A percentile compares a stretch with the other conserved stretches of the same genome.
phyloP scores from a whole-genome alignment of 2,888 invertebrate species.

The Nomada lathburiana region DNA sequence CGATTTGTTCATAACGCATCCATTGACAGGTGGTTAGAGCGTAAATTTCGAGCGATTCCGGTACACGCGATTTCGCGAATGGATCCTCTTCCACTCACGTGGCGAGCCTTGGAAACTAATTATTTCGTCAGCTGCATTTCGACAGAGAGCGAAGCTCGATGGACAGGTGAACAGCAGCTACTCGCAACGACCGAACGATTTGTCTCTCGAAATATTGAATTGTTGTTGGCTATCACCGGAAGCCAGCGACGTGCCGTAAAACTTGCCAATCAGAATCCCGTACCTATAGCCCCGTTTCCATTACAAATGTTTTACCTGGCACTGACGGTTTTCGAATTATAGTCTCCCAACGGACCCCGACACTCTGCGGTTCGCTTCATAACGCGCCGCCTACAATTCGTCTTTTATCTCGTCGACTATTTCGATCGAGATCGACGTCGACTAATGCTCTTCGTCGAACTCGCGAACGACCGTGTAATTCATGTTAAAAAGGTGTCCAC shows the following conservation, averaged over 20 bases:
- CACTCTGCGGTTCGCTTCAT: not conserved
- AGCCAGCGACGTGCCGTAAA: slow-evolving; percentile 15
- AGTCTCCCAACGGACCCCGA: not conserved
- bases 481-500: slow-evolving; percentile 8
- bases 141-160: slow-evolving; percentile 55
- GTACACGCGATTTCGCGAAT: slow-evolving; percentile 43
- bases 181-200: slow-evolving; percentile 65
- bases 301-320: slow-evolving; percentile 35
- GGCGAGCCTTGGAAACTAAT: slow-evolving; percentile 61
- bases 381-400: no score
- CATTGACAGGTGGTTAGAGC: slow-evolving; percentile 60
- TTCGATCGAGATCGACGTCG: not conserved
- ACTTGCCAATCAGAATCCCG: slow-evolving; percentile 47
- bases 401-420: not conserved
- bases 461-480: not conserved
- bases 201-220: slow-evolving; percentile 69
- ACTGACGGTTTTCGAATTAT: slow-evolving; percentile 19
- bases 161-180: slow-evolving; percentile 67
- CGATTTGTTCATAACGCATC: slow-evolving; percentile 39
- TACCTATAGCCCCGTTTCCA: not conserved
- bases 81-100: slow-evolving; percentile 37
- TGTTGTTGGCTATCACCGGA: slow-evolving; percentile 49
- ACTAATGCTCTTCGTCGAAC: not conserved
- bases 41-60: slow-evolving; percentile 52
- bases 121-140: slow-evolving; percentile 72